Conservation (phyloP, 2,888 invertebrate species). For the Labia minor region DNA sequence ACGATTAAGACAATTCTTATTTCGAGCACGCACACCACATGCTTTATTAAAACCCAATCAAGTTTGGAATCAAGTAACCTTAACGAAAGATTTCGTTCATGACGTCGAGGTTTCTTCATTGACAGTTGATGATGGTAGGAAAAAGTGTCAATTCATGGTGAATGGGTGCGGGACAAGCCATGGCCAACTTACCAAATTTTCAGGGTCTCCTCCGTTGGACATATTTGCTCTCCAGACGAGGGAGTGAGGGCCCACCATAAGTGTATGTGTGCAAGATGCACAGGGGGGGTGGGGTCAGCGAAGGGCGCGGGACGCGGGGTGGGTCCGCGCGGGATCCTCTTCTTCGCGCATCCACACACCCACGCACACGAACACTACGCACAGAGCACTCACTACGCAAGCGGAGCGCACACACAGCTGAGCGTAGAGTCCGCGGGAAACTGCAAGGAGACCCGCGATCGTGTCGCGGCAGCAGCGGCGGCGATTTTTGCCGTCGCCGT, state of each 20-base stretch:
- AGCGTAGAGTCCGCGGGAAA: slow-evolving; percentile 7
- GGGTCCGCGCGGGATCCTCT: not conserved
- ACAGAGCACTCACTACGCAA: not conserved
- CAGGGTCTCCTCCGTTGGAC: slow-evolving; percentile 6
- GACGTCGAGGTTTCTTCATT: too few species aligned
- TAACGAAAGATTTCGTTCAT: too few species aligned
- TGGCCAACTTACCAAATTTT: not conserved
- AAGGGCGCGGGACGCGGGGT: not conserved
- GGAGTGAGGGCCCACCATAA: not conserved
- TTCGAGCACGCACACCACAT: too few species aligned
- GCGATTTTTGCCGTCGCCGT: not conserved
- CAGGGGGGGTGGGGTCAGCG: not conserved
- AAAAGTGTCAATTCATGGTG: too few species aligned
- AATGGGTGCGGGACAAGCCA: too few species aligned
- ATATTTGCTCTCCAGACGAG: not conserved
- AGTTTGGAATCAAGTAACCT: too few species aligned
- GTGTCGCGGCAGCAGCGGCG: slow-evolving; percentile 1
- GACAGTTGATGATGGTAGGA: too few species aligned
- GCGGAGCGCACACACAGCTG: not conserved
- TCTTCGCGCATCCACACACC: not conserved
- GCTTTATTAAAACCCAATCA: too few species aligned
- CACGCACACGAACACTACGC: not conserved
- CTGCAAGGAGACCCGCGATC: slow-evolving; percentile 4
- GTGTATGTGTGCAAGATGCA: not conserved
- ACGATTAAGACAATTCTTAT: too few species aligned